Evolutionary conservation across 2,888 invertebrate species (phyloP).

Genomic region (Sphecodes monilicornis): DNA sequence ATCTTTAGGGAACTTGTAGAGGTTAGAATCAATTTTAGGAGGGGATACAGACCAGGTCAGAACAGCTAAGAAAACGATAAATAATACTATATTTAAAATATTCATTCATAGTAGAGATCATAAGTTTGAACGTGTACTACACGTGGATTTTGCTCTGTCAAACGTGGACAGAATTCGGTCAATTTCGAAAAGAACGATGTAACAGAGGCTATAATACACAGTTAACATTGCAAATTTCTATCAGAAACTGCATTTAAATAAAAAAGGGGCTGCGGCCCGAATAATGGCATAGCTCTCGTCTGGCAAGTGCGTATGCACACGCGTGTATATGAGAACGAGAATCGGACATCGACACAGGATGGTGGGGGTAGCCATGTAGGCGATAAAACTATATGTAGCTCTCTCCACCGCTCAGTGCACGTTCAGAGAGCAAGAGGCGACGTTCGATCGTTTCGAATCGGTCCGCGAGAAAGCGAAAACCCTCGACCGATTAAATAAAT

Average conservation of each 20-base stretch:
- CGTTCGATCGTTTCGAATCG: background rate
- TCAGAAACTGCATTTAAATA: background rate
- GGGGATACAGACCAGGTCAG: too few relatives aligned
- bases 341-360: constrained; percentile 43
- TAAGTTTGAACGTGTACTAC: too few relatives aligned
- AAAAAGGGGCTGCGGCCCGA: constrained; percentile 36
- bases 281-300: constrained; percentile 13
- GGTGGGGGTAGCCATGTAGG: constrained; percentile 51
- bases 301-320: background rate
- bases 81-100: too few relatives aligned
- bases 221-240: background rate
- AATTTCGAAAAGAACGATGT: background rate
- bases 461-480: background rate
- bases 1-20: too few relatives aligned
- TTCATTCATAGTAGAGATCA: too few relatives aligned
- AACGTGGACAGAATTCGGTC: background rate
- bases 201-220: background rate
- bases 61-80: too few relatives aligned
- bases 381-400: constrained; percentile 78
- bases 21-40: too few relatives aligned
- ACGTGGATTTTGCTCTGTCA: too few relatives aligned
- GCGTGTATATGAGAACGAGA: constrained; percentile 15
- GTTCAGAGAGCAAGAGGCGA: constrained; percentile 27
- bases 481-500: background rate
- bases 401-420: constrained; percentile 73